These are phyloP conservation scores for Parazoanthus darwini DNA, from an alignment of 92 coral and sea anemone genomes.

Conservation along the genomic window DNA sequence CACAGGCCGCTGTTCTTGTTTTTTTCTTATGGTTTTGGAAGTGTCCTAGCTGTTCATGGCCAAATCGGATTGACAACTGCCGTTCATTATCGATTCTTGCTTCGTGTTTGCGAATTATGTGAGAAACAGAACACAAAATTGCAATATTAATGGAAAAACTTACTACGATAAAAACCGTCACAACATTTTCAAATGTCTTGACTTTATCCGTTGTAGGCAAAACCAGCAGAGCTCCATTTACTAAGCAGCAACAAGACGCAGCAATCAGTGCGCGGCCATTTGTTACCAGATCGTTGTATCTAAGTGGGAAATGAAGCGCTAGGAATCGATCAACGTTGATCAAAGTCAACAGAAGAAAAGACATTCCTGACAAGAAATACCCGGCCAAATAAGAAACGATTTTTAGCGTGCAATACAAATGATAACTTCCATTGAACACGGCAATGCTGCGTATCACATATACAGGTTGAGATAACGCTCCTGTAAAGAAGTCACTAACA, in stretches of 20 bases:
- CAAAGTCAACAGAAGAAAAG: not conserved
- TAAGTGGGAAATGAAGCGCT: not conserved
- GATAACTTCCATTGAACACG: not conserved
- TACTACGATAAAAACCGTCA: not conserved
- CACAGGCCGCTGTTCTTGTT: not conserved
- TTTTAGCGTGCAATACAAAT: not conserved
- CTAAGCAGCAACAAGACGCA: not conserved
- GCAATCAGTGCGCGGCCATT: not conserved
- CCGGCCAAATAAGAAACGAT: not conserved
- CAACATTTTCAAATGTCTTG: not conserved
- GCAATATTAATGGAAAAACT: not conserved
- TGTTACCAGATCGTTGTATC: not conserved
- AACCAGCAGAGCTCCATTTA: not conserved
- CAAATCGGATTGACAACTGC: not conserved
- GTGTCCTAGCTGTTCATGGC: not conserved
- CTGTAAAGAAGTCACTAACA: conserved; percentile 29
- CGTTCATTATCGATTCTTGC: not conserved
- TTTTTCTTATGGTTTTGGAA: not conserved
- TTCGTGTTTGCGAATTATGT: not conserved
- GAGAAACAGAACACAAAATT: not conserved
- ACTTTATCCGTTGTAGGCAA: not conserved
- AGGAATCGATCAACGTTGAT: not conserved
- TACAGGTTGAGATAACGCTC: not conserved
- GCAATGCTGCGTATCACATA: not conserved
- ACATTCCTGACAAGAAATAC: not conserved